Base-by-base conservation (phyloP, 2,113 vertebrate genomes). In the Sminthopsis crassicaudata region DNA sequence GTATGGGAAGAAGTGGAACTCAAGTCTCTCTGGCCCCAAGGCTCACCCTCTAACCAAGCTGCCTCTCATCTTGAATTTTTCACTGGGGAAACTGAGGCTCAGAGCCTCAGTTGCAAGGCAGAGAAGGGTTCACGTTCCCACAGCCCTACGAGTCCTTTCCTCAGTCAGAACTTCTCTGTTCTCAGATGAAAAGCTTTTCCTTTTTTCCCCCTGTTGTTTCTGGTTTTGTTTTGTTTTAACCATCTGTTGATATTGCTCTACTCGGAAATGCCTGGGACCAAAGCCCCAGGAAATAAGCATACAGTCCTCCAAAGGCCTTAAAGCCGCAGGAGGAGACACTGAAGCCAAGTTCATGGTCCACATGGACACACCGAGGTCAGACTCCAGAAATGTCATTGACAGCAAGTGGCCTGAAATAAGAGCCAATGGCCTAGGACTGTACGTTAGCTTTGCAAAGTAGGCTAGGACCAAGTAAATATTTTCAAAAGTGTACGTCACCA, bases 241-340 rank as follows among this genome's bases (percentile, higher is more conserved):
- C 88, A 95, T 88, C 89, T 52, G 25, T 46, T 93, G 90, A 94
- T 19, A 90, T 46, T 95, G 19, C 24, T 92, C 42, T 97, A 94
- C 92, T 96, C 11, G 2, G 95, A 96, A 97, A 96, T 95, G 48
- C 60, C 53, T 90, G 14, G 51, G 55, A 84, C 46, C 16, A 76
- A 97, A 52, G 7, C 91, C 25, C 94, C 67, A 76, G 92, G 91
- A 93, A 96, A 94, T 10, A 53, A 50, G 89, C 53, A 76, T 0
- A 0, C 12, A 53, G 67, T 91, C 94, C 89, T 84, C 16, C 91
- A 92, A 96, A 92, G 25, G 8, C 94, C 54, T 94, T 23, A 94
- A 25, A 95, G 96, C 1, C 88, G 30, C 9, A 84, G 94, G 54
- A 93, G 5, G 89, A 90, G 95, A 23, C 4, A 36, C 67, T 57